Percentiles rank a stretch among this genome's conserved stretches.
These are phyloP conservation scores for Lagopus leucura DNA, from an alignment of 2,113 vertebrate genomes.

Conservation along the genomic window DNA sequence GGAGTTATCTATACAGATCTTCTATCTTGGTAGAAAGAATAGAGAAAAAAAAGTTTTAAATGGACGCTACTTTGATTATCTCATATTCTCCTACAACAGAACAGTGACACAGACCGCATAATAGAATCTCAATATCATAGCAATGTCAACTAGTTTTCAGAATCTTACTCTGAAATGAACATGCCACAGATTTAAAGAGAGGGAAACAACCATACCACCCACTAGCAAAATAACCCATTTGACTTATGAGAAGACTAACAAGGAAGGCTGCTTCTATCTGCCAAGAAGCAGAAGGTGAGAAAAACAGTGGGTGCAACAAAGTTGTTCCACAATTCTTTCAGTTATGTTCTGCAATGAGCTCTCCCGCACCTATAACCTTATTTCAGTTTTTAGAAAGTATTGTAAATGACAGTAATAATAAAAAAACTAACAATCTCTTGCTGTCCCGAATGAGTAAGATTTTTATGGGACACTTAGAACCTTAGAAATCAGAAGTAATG, in stretches of 20 bases:
- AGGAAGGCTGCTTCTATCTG: background rate
- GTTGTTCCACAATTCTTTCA: background rate
- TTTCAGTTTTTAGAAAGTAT: background rate
- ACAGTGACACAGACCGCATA: background rate
- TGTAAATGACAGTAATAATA: background rate
- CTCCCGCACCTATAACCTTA: background rate
- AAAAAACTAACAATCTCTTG: background rate
- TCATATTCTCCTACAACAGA: background rate
- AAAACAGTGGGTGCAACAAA: background rate
- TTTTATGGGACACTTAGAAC: background rate
- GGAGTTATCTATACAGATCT: background rate
- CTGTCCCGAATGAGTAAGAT: background rate
- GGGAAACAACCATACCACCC: background rate
- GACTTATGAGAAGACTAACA: background rate
- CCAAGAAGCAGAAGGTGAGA: background rate
- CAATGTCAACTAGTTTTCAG: background rate
- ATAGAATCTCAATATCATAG: fast-evolving
- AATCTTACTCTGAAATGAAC: background rate
- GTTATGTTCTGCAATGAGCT: background rate
- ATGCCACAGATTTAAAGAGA: background rate
- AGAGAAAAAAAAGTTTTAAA: background rate
- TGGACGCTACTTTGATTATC: background rate
- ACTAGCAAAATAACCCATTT: background rate
- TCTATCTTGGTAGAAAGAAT: background rate
- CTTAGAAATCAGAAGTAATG: background rate